phyloP scores from a whole-genome alignment of 2,113 vertebrate genomes.

The Peromyscus californicus region DNA sequence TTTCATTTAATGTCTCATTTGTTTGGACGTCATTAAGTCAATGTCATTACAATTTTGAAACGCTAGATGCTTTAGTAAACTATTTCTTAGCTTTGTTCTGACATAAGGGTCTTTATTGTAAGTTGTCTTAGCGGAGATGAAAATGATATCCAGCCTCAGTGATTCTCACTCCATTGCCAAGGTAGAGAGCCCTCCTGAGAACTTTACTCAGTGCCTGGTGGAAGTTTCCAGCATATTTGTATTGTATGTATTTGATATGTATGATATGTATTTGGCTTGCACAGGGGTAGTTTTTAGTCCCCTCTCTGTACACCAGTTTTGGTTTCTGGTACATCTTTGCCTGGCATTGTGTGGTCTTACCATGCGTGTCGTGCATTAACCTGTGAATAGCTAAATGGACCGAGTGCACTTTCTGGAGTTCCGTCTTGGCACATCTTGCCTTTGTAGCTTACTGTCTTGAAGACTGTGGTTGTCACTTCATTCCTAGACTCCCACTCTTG shows the following conservation, averaged over 20 bases:
- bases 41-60: neutral
- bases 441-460: neutral
- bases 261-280: neutral
- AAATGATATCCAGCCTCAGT: neutral
- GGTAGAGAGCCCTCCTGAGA: neutral
- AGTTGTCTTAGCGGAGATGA: neutral
- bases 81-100: neutral
- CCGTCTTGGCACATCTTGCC: neutral
- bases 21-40: neutral
- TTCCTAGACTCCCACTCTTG: neutral
- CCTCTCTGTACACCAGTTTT: neutral
- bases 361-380: neutral
- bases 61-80: neutral
- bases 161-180: neutral
- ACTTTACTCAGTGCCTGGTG: neutral
- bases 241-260: no score
- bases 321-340: neutral
- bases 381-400: neutral
- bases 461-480: neutral
- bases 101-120: neutral
- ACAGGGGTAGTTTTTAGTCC: neutral
- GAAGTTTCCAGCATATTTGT: neutral
- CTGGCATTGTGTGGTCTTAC: neutral
- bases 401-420: neutral
- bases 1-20: slow-evolving; percentile 26